Conservation (phyloP, 1,140 invertebrate species). For the Gryllus bimaculatus region DNA sequence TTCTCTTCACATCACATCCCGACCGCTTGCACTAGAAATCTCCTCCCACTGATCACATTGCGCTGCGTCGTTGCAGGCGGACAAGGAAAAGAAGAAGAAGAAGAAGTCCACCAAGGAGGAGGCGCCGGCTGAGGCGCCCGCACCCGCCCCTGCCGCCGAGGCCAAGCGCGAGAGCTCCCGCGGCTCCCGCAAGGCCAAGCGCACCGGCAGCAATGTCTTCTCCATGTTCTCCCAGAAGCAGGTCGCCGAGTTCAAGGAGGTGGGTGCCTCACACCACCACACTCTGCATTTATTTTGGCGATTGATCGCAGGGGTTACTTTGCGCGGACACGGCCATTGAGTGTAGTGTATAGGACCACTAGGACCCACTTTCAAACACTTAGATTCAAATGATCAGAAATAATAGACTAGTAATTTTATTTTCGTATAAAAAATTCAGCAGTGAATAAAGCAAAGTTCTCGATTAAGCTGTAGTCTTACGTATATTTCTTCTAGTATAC, state of each 20-base stretch:
- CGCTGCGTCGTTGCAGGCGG: conserved; percentile 44
- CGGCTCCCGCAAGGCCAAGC: conserved; percentile 57
- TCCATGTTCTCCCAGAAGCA: conserved; percentile 92
- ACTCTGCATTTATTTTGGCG: no score
- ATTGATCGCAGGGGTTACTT: no score
- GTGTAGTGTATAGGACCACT: no score
- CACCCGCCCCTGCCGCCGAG: conserved; percentile 35
- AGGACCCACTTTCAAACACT: no score
- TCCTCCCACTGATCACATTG: neutral
- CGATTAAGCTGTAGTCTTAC: no score
- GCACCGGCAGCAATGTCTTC: conserved; percentile 87
- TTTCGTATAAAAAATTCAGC: no score
- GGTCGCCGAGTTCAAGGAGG: conserved; percentile 93
- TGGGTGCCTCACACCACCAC: conserved; percentile 32
- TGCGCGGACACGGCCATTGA: no score
- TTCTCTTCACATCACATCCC: no score
- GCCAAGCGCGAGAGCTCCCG: conserved; percentile 31
- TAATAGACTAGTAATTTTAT: no score
- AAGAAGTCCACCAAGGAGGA: conserved; percentile 71
- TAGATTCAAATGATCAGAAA: no score
- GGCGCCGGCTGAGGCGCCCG: conserved; percentile 47
- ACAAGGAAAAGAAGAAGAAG: conserved; percentile 72
- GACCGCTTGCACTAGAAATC: neutral
- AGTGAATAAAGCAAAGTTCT: no score
- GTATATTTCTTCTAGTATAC: no score